phyloP scores from a whole-genome alignment of 2,888 invertebrate genomes.

The Lumbricus terrestris region DNA sequence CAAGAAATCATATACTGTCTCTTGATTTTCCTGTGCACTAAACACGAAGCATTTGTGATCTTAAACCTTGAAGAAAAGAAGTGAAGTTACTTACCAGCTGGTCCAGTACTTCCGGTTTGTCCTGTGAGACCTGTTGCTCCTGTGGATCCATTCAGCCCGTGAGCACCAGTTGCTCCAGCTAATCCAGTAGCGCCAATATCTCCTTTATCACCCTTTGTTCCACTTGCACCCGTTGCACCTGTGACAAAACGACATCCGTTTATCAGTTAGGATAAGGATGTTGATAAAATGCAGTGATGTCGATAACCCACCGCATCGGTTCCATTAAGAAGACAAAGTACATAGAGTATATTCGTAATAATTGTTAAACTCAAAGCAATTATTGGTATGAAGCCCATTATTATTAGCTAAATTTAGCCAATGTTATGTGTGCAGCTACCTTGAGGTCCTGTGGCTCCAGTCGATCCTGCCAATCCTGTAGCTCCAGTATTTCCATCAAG shows the following conservation, averaged over 20 bases:
- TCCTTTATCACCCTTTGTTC: conserved; percentile 11
- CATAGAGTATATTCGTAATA: too few relatives aligned
- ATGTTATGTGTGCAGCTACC: not conserved
- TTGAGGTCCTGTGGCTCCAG: conserved; percentile 27
- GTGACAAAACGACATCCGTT: not conserved
- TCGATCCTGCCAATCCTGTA: conserved; percentile 27
- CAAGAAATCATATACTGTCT: not conserved
- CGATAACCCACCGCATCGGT: too few relatives aligned
- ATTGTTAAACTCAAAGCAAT: too few relatives aligned
- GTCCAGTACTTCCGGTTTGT: not conserved
- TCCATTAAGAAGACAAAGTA: too few relatives aligned
- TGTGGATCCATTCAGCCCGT: not conserved
- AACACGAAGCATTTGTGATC: not conserved
- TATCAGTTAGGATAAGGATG: not conserved
- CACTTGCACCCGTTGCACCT: conserved; percentile 22
- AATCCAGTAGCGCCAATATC: not conserved
- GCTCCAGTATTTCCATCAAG: conserved; percentile 20
- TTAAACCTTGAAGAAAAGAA: too few relatives aligned
- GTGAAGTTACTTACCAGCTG: not conserved
- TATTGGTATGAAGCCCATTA: too few relatives aligned
- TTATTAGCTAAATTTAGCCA: too few relatives aligned
- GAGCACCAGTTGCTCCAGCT: conserved; percentile 20
- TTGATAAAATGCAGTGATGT: not conserved
- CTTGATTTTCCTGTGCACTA: not conserved
- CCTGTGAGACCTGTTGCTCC: conserved; percentile 12